Conservation (phyloP, 2,113 vertebrate genomes). For the Chaenogobius annularis region DNA sequence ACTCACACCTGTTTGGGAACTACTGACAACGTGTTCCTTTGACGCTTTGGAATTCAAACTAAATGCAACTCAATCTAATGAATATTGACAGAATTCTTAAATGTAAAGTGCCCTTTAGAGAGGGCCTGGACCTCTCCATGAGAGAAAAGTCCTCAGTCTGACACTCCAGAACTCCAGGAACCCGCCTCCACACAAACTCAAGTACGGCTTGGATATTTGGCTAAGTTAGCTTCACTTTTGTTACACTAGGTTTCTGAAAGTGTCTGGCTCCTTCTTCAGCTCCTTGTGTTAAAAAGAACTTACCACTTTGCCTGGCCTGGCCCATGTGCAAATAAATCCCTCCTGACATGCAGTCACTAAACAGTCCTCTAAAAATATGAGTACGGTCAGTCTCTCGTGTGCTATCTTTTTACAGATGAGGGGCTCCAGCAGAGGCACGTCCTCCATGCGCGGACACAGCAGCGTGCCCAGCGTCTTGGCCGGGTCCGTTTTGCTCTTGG, state of each 20-base stretch:
- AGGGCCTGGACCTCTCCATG: not conserved
- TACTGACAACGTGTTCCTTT: not conserved
- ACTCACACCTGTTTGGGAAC: not conserved
- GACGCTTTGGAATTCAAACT: not conserved
- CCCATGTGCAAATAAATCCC: constrained; percentile 99
- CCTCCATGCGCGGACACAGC: constrained; percentile 98
- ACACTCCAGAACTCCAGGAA: not conserved
- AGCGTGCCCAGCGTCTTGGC: constrained; percentile 96
- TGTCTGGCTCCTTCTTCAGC: constrained; percentile 1
- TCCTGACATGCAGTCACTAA: constrained; percentile 99
- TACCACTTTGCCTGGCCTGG: constrained; percentile 99
- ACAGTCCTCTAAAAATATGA: constrained; percentile 99
- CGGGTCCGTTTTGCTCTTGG: constrained; percentile 86
- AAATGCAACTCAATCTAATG: not conserved
- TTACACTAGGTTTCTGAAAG: not conserved
- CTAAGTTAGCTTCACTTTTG: not conserved
- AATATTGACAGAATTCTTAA: not conserved
- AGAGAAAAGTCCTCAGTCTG: too few relatives aligned
- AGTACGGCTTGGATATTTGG: not conserved
- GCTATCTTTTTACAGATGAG: constrained; percentile 99
- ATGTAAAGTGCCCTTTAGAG: not conserved
- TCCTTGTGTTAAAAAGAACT: constrained; percentile 79
- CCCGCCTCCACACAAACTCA: constrained; percentile 31
- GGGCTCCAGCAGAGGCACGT: constrained; percentile 97
- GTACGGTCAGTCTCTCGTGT: constrained; percentile 97